A percentile compares a stretch with the other conserved stretches of the same genome.
phyloP scores from a whole-genome alignment of 92 coral and sea anemone species.

The Porites divaricata region DNA sequence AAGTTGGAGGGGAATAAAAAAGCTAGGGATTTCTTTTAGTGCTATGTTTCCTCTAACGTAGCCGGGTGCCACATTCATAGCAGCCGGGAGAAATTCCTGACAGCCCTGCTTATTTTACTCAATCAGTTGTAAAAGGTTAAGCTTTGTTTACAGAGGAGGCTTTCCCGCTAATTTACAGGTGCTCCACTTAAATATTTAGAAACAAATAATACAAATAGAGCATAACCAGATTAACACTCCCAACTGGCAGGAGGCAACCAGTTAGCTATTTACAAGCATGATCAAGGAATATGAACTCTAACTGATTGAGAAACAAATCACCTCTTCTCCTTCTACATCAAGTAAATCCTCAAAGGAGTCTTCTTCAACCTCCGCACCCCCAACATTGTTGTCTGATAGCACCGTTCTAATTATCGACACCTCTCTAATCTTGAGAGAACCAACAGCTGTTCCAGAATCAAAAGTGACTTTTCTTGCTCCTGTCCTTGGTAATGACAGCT shows the following conservation, averaged over 20 bases:
- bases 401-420: conserved; percentile 59
- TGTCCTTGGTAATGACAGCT: conserved; percentile 67
- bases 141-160: background rate
- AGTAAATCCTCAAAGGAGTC: conserved; percentile 39
- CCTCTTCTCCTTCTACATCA: conserved; percentile 57
- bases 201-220: no score
- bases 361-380: conserved; percentile 8
- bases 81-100: no score
- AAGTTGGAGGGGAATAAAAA: no score
- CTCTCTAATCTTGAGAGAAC: conserved; percentile 78
- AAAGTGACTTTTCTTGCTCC: conserved; percentile 68
- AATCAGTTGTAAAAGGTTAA: no score
- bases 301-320: background rate
- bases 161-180: no score
- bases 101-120: no score
- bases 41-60: no score
- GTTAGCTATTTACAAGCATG: background rate
- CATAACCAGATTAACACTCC: no score
- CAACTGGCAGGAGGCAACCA: no score
- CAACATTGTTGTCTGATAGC: conserved; percentile 27
- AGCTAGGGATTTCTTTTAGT: no score
- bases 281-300: background rate
- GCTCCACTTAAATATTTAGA: no score
- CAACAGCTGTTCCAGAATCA: conserved; percentile 80
- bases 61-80: no score